These are phyloP conservation scores for Dendrophyllia cribrosa DNA, from an alignment of 64 coral and sea anemone species.

Conservation along the genomic window DNA sequence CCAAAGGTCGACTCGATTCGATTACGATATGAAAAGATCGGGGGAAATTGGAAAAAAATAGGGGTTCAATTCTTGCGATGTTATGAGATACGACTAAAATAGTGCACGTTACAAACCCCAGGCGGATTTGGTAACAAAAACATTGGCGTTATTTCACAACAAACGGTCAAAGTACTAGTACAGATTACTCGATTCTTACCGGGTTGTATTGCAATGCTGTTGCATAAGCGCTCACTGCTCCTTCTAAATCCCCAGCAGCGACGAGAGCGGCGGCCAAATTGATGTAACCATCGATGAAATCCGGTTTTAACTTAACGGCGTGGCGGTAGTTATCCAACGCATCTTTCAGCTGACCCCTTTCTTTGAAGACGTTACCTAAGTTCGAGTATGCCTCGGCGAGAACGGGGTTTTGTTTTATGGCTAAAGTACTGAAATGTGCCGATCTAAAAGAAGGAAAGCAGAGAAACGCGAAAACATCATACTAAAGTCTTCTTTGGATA, in stretches of 20 bases:
- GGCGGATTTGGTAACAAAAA: background rate
- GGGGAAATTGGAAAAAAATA: background rate
- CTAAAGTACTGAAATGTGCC: slow-evolving; percentile 97
- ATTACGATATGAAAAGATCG: background rate
- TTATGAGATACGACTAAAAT: background rate
- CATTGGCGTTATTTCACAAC: background rate
- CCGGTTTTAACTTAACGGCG: slow-evolving; percentile 98
- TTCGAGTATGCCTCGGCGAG: slow-evolving; percentile 99
- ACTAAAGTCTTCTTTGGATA: background rate
- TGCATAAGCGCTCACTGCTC: slow-evolving; percentile 96
- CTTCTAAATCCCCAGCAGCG: slow-evolving; percentile 98
- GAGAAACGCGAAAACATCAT: background rate
- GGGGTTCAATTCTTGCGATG: background rate
- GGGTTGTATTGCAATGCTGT: slow-evolving; percentile 99
- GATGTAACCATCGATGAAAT: slow-evolving; percentile 99
- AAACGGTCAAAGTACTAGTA: slow-evolving; percentile 33
- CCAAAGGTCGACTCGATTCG: background rate
- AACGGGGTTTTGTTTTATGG: slow-evolving; percentile 98
- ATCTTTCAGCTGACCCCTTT: slow-evolving; percentile 98
- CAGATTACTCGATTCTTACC: slow-evolving; percentile 69
- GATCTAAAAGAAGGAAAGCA: slow-evolving; percentile 69
- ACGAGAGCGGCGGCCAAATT: slow-evolving; percentile 99
- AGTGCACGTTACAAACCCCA: background rate
- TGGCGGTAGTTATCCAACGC: slow-evolving; percentile 98
- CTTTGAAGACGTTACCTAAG: slow-evolving; percentile 99